Conservation (phyloP, 2,113 vertebrate genomes). For the Microtus montanus region DNA sequence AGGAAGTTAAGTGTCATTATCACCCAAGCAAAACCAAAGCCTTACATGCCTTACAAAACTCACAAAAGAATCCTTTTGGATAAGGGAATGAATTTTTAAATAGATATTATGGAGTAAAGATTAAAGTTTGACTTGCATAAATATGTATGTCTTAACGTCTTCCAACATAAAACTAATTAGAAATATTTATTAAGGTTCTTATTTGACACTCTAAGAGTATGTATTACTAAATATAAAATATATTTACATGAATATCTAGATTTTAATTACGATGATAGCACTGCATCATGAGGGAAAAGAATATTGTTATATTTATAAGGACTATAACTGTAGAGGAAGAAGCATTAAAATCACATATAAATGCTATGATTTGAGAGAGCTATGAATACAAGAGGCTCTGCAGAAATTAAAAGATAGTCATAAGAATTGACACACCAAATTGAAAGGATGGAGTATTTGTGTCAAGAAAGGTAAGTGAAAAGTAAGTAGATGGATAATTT, state of each 20-base stretch:
- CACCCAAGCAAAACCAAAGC: conserved; percentile 65
- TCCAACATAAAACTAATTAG: background rate
- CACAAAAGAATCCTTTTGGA: conserved; percentile 45
- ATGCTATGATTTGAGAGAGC: background rate
- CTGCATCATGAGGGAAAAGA: background rate
- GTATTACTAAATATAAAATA: background rate
- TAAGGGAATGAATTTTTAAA: background rate
- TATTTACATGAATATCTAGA: background rate
- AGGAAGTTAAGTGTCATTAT: conserved; percentile 70
- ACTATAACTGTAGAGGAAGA: conserved; percentile 10
- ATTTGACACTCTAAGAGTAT: background rate
- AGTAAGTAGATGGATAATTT: background rate
- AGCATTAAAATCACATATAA: background rate
- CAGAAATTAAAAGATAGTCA: background rate
- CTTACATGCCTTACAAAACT: conserved; percentile 65
- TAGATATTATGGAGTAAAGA: conserved; percentile 14
- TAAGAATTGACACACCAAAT: background rate
- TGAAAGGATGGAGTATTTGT: background rate
- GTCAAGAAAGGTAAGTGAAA: background rate
- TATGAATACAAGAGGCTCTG: background rate
- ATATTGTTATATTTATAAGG: background rate
- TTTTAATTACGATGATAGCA: background rate
- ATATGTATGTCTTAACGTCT: background rate
- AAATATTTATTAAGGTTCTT: background rate
- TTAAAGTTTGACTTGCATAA: background rate